A percentile compares a stretch with the other conserved stretches of the same genome.
These are phyloP conservation scores for Scaptomyza hsui DNA, from an alignment of 1,140 invertebrate genomes.

Conservation along the genomic window DNA sequence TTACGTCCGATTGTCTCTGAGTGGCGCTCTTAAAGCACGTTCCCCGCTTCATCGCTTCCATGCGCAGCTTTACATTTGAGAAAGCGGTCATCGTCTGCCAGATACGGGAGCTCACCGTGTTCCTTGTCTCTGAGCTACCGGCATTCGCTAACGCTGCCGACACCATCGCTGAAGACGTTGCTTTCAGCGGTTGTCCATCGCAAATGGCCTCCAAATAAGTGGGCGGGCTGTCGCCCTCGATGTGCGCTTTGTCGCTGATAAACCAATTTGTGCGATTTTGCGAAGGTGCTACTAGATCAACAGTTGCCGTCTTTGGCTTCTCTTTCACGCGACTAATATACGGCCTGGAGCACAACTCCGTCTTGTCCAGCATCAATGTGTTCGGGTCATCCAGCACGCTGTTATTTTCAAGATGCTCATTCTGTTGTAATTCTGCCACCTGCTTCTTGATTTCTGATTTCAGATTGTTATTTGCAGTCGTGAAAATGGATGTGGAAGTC, in stretches of 20 bases:
- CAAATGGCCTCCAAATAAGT: constrained; percentile 75
- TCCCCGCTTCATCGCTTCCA: constrained; percentile 75
- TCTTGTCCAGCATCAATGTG: not conserved
- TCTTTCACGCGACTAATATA: constrained; percentile 60
- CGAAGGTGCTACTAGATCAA: constrained; percentile 55
- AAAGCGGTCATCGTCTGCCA: constrained; percentile 66
- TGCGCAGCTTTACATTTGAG: constrained; percentile 67
- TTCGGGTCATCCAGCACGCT: constrained; percentile 56
- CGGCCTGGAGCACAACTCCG: constrained; percentile 48
- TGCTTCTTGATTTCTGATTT: constrained; percentile 30
- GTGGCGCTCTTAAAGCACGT: constrained; percentile 59
- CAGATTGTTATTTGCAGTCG: not conserved
- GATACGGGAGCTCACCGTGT: constrained; percentile 59
- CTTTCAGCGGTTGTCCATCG: constrained; percentile 23
- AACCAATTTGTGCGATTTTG: constrained; percentile 80
- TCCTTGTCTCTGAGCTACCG: constrained; percentile 25
- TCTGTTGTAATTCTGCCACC: constrained; percentile 83
- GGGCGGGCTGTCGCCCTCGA: constrained; percentile 76
- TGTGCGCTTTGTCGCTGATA: constrained; percentile 54
- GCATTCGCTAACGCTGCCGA: not conserved
- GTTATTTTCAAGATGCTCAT: constrained; percentile 68
- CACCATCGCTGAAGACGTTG: not conserved
- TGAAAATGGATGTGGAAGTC: not conserved
- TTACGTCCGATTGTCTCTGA: constrained; percentile 58
- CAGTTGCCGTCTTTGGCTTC: constrained; percentile 17